Conservation (phyloP, 2,113 vertebrate genomes). For the Zingel zingel region DNA sequence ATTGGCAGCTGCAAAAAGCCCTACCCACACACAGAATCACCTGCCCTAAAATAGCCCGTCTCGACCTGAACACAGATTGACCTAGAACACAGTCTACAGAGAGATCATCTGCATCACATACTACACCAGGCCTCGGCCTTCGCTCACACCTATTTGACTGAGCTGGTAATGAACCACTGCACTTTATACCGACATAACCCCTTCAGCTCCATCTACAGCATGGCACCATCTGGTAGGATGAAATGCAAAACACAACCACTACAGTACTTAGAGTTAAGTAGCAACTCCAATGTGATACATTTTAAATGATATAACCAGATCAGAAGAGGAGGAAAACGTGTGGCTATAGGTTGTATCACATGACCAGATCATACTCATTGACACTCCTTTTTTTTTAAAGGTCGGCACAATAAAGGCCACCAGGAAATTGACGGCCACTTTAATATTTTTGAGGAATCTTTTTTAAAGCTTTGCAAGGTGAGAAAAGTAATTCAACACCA, state of each 20-base stretch:
- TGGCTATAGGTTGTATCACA: constrained; percentile 19
- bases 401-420: constrained; percentile 6
- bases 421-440: constrained; percentile 11
- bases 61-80: constrained; percentile 77
- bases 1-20: constrained; percentile 74
- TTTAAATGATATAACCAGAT: constrained; percentile 43
- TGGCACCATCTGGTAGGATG: constrained; percentile 47
- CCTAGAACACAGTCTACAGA: constrained; percentile 77
- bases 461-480: constrained; percentile 26
- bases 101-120: constrained; percentile 74
- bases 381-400: constrained; percentile 33
- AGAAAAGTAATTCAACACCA: constrained; percentile 28
- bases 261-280: constrained; percentile 18
- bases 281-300: constrained; percentile 13
- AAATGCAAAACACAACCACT: constrained; percentile 42
- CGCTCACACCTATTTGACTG: constrained; percentile 58
- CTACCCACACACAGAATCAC: constrained; percentile 67
- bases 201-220: constrained; percentile 30
- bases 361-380: constrained; percentile 4
- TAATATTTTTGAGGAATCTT: background rate
- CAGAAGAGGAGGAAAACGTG: constrained; percentile 13
- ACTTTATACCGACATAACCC: constrained; percentile 50
- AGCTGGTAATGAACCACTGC: constrained; percentile 49
- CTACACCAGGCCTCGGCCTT: constrained; percentile 51
- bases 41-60: constrained; percentile 75